Percentiles rank a stretch among this genome's conserved stretches.
Conservation (phyloP, 2,888 invertebrate genomes). For the Rosalia funebris region DNA sequence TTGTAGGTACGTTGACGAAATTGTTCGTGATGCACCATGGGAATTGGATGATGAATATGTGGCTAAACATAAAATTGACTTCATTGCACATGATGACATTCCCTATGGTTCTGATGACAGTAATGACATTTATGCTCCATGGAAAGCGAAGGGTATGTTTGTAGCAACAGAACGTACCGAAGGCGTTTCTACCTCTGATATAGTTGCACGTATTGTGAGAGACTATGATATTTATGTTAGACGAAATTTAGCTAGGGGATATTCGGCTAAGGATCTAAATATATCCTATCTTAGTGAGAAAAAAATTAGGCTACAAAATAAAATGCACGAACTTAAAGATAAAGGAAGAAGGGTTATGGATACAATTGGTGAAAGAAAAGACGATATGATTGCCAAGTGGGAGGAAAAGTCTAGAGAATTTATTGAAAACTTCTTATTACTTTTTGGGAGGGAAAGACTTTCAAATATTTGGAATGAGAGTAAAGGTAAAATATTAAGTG, state of each 20-base stretch:
- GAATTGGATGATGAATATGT: slow-evolving; percentile 90
- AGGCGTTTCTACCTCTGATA: slow-evolving; percentile 95
- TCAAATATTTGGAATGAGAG: slow-evolving; percentile 93
- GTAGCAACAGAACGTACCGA: slow-evolving; percentile 96
- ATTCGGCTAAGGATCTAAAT: slow-evolving; percentile 97
- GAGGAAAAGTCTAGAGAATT: slow-evolving; percentile 98
- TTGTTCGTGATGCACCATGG: slow-evolving; percentile 95
- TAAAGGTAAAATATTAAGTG: slow-evolving; percentile 89
- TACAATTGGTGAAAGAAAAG: slow-evolving; percentile 82
- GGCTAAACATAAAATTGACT: slow-evolving; percentile 95
- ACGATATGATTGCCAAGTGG: slow-evolving; percentile 95
- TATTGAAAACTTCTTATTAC: slow-evolving; percentile 92
- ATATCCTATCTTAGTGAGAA: slow-evolving; percentile 98
- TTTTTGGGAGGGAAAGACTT: slow-evolving; percentile 90
- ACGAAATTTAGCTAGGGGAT: slow-evolving; percentile 95
- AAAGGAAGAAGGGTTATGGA: slow-evolving; percentile 90
- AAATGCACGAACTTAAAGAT: slow-evolving; percentile 95
- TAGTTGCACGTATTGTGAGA: slow-evolving; percentile 96
- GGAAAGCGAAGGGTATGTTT: slow-evolving; percentile 95
- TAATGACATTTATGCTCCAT: slow-evolving; percentile 86
- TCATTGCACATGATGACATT: slow-evolving; percentile 98
- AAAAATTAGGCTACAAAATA: slow-evolving; percentile 95
- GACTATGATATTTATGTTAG: slow-evolving; percentile 99
- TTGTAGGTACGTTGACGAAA: slow-evolving; percentile 98
- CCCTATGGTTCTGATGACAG: slow-evolving; percentile 91